Evolutionary conservation across 1,140 invertebrate genomes (phyloP), one percentile per base, ranked within the genome.

Genomic region (Rhyzopertha dominica): DNA sequence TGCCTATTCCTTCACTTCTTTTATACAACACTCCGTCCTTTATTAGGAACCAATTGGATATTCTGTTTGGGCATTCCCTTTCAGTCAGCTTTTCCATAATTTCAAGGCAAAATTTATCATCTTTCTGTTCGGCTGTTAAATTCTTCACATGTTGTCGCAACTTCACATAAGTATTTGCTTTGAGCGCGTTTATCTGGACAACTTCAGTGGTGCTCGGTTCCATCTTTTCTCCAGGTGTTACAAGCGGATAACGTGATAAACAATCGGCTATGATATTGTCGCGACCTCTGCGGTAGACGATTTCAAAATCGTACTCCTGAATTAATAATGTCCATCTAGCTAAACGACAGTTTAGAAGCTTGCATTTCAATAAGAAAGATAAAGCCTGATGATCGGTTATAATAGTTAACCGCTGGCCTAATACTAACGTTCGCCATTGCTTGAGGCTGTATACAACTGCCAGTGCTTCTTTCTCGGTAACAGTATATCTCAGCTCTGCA

Each of bases 381-480:
- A 37, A 37, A 19, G 34, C 18, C 13, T 17, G 34, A 17, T 10
- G 12, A 17, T 37, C 34, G 7, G 34, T 37, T n/a, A 14, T 12
- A 7, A 37, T 12, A 12, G 34, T 37, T 8, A 37, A 18, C 14
- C 18, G 12, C 12, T 37, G 12, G 8, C 12, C 12, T 17, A 37
- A 17, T n/a, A 37, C 5, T 10, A 14, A 37, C 3, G 16, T 37
- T 18, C 8, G 12, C 14, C 14, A 37, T 7, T 22, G 34, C 9
- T n/a, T n/a, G n/a, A 37, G 16, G 13, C 14, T 20, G 18, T 12
- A 17, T 2, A 37, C 7, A 8, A 17, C 34, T 8, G 23, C 36
- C 12, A 46, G 26, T n/a, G 23, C 19, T 31, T 46, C 43, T 20
- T 41, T 24, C 18, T 46, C 43, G 9, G 24, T 39, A 19, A 17